A percentile compares a stretch with the other conserved stretches of the same genome.
These are phyloP conservation scores for Andrena minutula DNA, from an alignment of 2,888 invertebrate species.

Conservation along the genomic window DNA sequence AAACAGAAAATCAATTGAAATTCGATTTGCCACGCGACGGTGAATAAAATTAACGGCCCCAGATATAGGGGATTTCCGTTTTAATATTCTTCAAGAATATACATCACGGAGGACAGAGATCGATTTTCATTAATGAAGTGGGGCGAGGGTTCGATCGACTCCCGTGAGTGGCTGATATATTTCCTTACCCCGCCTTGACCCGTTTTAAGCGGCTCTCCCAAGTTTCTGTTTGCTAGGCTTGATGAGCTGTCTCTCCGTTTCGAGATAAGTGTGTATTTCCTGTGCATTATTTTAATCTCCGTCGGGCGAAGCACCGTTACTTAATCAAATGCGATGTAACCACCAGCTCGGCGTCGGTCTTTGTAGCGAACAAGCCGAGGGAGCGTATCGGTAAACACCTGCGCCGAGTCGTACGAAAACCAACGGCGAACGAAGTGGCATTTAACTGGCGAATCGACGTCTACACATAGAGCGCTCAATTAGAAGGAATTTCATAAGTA, in stretches of 20 bases:
- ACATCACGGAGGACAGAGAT: conserved; percentile 47
- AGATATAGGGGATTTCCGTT: conserved; percentile 29
- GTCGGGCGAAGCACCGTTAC: not conserved
- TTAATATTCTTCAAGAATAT: conserved; percentile 39
- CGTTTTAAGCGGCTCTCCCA: conserved; percentile 44
- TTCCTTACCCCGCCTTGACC: conserved; percentile 54
- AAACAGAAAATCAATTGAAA: conserved; percentile 6
- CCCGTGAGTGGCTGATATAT: conserved; percentile 54
- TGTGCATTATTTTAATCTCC: conserved; percentile 38
- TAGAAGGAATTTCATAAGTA: conserved; percentile 23
- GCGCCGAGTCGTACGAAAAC: not conserved
- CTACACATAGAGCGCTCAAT: not conserved
- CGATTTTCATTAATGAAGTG: conserved; percentile 65
- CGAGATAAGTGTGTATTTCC: conserved; percentile 35
- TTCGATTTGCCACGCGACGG: conserved; percentile 13
- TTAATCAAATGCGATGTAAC: conserved; percentile 24
- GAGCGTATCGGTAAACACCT: not conserved
- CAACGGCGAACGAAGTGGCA: not conserved
- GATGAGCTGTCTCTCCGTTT: conserved; percentile 10
- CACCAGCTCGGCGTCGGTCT: not conserved
- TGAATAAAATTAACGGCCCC: conserved; percentile 34
- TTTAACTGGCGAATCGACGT: not conserved
- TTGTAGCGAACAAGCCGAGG: not conserved
- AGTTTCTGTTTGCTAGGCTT: conserved; percentile 47
- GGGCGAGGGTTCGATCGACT: conserved; percentile 49